Conservation (phyloP, 2,797 vertebrate species). For the Notoglanidium macrostoma region DNA sequence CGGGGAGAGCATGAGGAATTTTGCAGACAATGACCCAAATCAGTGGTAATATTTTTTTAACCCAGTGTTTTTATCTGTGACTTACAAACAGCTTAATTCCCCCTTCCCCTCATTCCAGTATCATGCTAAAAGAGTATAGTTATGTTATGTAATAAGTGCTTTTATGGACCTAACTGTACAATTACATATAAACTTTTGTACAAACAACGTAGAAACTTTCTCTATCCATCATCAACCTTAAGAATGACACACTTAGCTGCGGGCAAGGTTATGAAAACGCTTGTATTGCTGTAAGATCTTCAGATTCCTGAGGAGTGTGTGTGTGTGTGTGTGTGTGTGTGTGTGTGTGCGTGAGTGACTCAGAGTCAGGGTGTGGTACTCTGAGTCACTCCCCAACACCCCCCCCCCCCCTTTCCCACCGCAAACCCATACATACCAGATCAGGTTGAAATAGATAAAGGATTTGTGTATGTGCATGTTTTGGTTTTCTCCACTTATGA, state of each 20-base stretch:
- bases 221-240: background rate
- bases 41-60: background rate
- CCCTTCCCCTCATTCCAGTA: background rate
- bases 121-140: background rate
- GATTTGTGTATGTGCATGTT: background rate
- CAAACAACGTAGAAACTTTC: background rate
- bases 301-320: conserved; percentile 37
- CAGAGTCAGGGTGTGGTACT: conserved; percentile 39
- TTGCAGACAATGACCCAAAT: background rate
- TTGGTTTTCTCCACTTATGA: background rate
- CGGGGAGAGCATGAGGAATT: background rate
- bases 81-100: background rate
- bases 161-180: background rate
- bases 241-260: background rate
- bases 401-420: background rate
- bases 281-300: conserved; percentile 17
- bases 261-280: background rate
- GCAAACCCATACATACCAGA: background rate
- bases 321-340: conserved; percentile 6
- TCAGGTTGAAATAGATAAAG: conserved; percentile 9
- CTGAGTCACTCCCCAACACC: conserved; percentile 48
- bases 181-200: background rate
- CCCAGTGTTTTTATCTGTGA: background rate
- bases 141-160: background rate
- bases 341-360: conserved; percentile 12